Base-by-base conservation (phyloP, 2,888 invertebrate species). In the Ectemnius lituratus region DNA sequence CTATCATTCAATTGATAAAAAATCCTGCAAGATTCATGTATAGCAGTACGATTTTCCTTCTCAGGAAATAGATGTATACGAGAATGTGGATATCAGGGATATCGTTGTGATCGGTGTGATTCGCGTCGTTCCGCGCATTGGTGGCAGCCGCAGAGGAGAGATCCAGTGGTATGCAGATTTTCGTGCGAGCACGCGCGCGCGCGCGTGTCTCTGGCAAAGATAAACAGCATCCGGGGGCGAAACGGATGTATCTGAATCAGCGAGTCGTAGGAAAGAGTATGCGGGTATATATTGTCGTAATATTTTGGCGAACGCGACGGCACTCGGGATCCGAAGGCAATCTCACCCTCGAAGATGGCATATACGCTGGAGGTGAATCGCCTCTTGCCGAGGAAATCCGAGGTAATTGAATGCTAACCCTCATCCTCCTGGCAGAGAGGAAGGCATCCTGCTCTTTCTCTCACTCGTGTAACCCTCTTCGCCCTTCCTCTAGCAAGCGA, bases 351-450 rank as follows among this genome's bases (percentile, higher is more conserved):
- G 84, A 85, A 82, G 86, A 85, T 85, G 87, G 81, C 87, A 84
- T 84, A 85, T 85, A 85, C 85, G 85, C 52, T 74, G 67, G 82
- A 85, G 83, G 86, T 84, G 87, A 89, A 89, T 89, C 88, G 87
- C 83, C 85, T 86, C 86, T 89, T 88, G 80, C 84, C 83, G 84
- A 86, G 86, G 79, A 90, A 89, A 90, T 89, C 89, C 89, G 83
- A 88, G 89, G 89, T 90, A 90, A 89, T 89, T 89, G 89, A 90
- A 89, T 89, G 84, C 84, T 87, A 82, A 81, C 80, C 85, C 83
- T 84, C 84, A 82, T 73, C 75, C 64, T 67, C 72, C 78, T 62
- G 65, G 65, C 65, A 52, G 62, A 60, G 28, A 69, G 72, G 59
- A 69, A 70, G 59, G 59, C 62, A 74, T 76, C 78, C 72, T 76